A percentile compares a stretch with the other conserved stretches of the same genome.
Evolutionary conservation across 1,140 invertebrate genomes (phyloP).

Genomic region (Antheraea mylitta): DNA sequence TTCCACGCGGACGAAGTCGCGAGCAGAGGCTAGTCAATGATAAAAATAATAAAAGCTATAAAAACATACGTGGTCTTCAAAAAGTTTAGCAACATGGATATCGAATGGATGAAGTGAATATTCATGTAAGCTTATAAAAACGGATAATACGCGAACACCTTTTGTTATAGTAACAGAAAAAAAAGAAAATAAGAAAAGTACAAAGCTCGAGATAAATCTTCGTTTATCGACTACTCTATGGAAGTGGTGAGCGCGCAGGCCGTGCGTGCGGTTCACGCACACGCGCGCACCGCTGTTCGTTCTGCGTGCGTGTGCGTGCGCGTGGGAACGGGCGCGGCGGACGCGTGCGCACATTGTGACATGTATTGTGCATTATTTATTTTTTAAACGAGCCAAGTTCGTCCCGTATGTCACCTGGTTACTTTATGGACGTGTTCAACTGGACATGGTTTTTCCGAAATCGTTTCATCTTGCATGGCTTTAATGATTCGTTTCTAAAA

Average conservation of each 20-base stretch:
- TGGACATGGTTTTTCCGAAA: slow-evolving; percentile 2
- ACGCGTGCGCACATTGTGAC: slow-evolving; percentile 66
- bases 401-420: slow-evolving; percentile 7
- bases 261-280: slow-evolving; percentile 35
- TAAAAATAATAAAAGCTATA: no score
- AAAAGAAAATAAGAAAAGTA: neutral
- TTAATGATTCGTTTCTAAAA: neutral
- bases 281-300: slow-evolving; percentile 29
- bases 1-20: no score
- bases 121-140: neutral
- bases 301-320: slow-evolving; percentile 43
- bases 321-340: slow-evolving; percentile 61
- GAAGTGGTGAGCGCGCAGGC: slow-evolving; percentile 29
- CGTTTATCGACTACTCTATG: slow-evolving; percentile 21
- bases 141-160: neutral
- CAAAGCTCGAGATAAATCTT: slow-evolving; percentile 11
- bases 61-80: no score
- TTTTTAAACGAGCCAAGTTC: slow-evolving; percentile 5
- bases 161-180: neutral
- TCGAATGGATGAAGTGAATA: neutral
- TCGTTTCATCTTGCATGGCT: neutral
- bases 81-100: neutral
- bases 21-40: no score
- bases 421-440: neutral
- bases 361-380: slow-evolving; percentile 66